Percentiles rank a stretch among this genome's conserved stretches.
Evolutionary conservation across 2,888 invertebrate species (phyloP).

Genomic region (Muschampia plurimacula): DNA sequence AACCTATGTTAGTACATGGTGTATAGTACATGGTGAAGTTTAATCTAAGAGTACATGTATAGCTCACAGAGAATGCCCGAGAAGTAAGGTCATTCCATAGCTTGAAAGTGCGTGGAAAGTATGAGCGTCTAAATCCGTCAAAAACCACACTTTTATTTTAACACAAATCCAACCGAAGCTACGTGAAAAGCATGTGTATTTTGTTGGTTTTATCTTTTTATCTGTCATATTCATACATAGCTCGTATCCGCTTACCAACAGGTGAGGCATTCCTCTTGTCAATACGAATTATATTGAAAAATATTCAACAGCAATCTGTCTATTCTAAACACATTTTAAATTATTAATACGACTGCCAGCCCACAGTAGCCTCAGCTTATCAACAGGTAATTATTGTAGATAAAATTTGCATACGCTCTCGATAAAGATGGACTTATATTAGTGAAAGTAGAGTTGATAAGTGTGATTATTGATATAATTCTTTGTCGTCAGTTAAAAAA

Average conservation of each 20-base stretch:
- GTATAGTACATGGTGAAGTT: no score
- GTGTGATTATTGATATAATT: neutral
- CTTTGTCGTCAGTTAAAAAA: no score
- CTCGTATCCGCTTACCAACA: conserved; percentile 16
- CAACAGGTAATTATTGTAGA: conserved; percentile 31
- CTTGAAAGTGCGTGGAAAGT: no score
- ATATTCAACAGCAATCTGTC: conserved; percentile 29
- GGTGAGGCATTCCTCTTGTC: conserved; percentile 29
- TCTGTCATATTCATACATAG: conserved; percentile 3
- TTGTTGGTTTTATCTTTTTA: conserved; percentile 11
- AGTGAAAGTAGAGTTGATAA: conserved; percentile 18
- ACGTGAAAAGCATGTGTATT: neutral
- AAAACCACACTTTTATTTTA: no score
- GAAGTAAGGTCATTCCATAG: no score
- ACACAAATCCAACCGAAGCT: neutral
- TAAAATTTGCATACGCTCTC: conserved; percentile 29
- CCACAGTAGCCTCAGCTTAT: conserved; percentile 30
- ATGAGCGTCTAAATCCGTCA: no score
- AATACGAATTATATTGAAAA: conserved; percentile 24
- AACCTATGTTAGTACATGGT: no score
- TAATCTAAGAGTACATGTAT: no score
- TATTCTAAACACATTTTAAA: conserved; percentile 16
- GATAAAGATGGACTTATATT: conserved; percentile 17
- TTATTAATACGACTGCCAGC: neutral
- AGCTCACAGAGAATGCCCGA: no score